Evolutionary conservation across 2,797 vertebrate genomes (phyloP).

Genomic region (Parotocinclus haroldoi): DNA sequence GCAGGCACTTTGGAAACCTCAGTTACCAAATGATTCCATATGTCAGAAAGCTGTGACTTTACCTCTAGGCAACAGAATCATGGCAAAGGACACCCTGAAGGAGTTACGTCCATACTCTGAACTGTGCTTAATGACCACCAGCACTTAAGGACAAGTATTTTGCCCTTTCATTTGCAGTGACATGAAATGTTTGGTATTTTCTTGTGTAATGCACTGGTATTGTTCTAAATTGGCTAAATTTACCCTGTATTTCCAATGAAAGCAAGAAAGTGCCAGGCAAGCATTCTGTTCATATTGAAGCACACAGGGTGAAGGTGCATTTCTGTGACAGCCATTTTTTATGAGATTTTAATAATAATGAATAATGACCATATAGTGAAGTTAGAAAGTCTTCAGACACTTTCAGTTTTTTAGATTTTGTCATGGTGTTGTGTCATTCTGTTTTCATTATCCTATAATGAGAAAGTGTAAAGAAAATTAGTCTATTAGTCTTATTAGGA

Average conservation of each 20-base stretch:
- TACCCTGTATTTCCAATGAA: slow-evolving; percentile 3
- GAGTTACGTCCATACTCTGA: slow-evolving; percentile 22
- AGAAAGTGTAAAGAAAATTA: too few relatives aligned
- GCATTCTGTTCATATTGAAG: too few relatives aligned
- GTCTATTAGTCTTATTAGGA: too few relatives aligned
- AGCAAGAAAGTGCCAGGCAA: not conserved
- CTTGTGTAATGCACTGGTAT: not conserved
- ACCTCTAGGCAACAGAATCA: not conserved
- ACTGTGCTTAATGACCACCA: slow-evolving; percentile 30
- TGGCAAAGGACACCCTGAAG: slow-evolving; percentile 31
- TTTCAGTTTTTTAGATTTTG: too few relatives aligned
- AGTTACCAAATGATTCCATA: slow-evolving; percentile 44
- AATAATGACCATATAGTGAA: too few relatives aligned
- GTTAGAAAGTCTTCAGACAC: too few relatives aligned
- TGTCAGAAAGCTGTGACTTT: slow-evolving; percentile 34
- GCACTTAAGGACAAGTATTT: slow-evolving; percentile 22
- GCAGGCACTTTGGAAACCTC: slow-evolving; percentile 5
- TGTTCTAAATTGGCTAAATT: slow-evolving; percentile 12
- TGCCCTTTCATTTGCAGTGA: slow-evolving; percentile 32
- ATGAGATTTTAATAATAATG: too few relatives aligned
- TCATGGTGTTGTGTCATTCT: too few relatives aligned
- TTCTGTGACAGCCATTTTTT: too few relatives aligned
- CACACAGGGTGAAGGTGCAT: too few relatives aligned
- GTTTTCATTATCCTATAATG: too few relatives aligned
- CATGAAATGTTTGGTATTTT: slow-evolving; percentile 35